A percentile compares a stretch with the other conserved stretches of the same genome.
Conservation (phyloP, 2,113 vertebrate genomes). For the Anoura caudifer region DNA sequence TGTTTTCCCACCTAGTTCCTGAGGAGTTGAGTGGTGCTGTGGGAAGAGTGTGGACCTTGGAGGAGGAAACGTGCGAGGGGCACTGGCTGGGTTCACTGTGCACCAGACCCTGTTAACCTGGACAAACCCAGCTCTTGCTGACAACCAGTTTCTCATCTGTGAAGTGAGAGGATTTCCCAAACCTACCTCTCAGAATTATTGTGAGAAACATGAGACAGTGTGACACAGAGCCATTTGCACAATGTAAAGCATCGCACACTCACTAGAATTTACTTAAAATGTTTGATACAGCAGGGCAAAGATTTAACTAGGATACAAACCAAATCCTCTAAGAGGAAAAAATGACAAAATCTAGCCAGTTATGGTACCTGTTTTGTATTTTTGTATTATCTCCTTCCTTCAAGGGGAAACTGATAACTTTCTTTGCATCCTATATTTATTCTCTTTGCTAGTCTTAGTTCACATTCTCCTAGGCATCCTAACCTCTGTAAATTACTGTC, state of each 20-base stretch:
- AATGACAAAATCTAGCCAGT: background rate
- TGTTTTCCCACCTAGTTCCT: background rate
- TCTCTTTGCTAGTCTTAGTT: constrained; percentile 14
- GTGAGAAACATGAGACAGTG: background rate
- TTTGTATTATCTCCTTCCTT: background rate
- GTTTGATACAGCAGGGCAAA: background rate
- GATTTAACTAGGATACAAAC: background rate
- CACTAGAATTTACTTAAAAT: background rate
- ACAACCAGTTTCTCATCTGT: background rate
- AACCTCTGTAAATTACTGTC: constrained; percentile 41
- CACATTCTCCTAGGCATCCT: constrained; percentile 10
- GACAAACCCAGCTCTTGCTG: background rate
- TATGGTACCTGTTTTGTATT: background rate
- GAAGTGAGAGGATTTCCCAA: background rate
- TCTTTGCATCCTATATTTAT: background rate
- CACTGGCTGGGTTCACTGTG: background rate
- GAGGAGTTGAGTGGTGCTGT: background rate
- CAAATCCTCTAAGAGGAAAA: background rate
- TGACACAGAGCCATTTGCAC: background rate
- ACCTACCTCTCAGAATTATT: background rate
- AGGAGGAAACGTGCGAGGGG: background rate
- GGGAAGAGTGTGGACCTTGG: background rate
- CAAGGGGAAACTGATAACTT: constrained; percentile 4
- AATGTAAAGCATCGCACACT: background rate
- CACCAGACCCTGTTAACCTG: background rate